Percentiles rank a stretch among this genome's conserved stretches.
phyloP scores from a whole-genome alignment of 2,888 invertebrate species.

The Xanthorhoe spadicearia region DNA sequence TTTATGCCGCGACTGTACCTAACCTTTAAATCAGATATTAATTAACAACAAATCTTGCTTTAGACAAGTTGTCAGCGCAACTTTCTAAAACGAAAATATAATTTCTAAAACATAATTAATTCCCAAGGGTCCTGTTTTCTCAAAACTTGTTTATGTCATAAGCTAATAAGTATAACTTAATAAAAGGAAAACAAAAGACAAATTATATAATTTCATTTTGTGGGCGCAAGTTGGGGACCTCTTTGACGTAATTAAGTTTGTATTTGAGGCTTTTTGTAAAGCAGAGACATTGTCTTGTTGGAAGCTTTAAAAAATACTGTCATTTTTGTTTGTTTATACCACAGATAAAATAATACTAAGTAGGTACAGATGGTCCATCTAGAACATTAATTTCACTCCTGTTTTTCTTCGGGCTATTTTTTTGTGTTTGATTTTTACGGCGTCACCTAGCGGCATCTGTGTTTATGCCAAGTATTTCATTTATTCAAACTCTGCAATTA shows the following conservation, averaged over 20 bases:
- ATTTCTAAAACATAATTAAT: slow-evolving; percentile 34
- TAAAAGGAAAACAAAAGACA: slow-evolving; percentile 52
- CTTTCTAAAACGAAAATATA: slow-evolving; percentile 7
- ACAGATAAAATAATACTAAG: too few species aligned
- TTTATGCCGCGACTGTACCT: too few species aligned
- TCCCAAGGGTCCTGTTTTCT: slow-evolving; percentile 20
- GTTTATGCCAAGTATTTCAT: neutral
- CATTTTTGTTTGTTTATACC: slow-evolving; percentile 1
- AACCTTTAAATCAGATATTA: slow-evolving; percentile 1
- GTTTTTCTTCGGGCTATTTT: too few species aligned
- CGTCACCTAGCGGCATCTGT: too few species aligned
- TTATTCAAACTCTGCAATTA: neutral
- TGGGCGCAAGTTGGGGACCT: slow-evolving; percentile 25
- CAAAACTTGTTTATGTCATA: slow-evolving; percentile 43
- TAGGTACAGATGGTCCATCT: too few species aligned
- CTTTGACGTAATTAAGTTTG: slow-evolving; percentile 39
- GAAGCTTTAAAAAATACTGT: slow-evolving; percentile 8
- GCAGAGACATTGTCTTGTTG: slow-evolving; percentile 15
- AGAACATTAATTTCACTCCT: too few species aligned
- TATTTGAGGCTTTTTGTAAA: slow-evolving; percentile 29
- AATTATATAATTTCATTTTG: slow-evolving; percentile 46
- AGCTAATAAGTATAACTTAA: slow-evolving; percentile 54
- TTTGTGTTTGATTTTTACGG: too few species aligned
- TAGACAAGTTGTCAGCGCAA: slow-evolving; percentile 12
- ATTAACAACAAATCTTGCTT: slow-evolving; percentile 7